Evolutionary conservation across 2,797 vertebrate species (phyloP), one percentile per base, ranked within the genome.

Genomic region (Orientallactaga sibirica): DNA sequence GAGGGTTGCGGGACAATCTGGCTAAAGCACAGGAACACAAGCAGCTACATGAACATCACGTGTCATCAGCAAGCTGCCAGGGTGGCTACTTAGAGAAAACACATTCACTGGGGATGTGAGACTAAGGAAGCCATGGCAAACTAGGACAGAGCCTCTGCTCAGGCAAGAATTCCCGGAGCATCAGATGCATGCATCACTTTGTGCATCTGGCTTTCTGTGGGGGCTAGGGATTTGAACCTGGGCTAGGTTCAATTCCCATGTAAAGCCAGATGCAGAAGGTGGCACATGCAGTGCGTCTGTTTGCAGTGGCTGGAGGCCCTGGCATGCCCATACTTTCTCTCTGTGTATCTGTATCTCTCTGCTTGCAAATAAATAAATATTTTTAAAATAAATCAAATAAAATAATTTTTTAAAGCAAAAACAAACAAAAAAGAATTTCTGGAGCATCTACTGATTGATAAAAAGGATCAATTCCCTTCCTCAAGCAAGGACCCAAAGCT

Each of bases 401-500:
- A 48, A 48, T 8, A 37, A 37, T 37, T 37, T 48, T 48, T 48
- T 48, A 48, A 48, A 48, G 48, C 48, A 48, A 48, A 48, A 48
- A 48, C 48, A 48, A 48, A 48, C 48, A 48, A 48, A 48, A 25
- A 67, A 24, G 27, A 89, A 84, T n/a, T 92, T 85, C 43, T 78
- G 68, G 86, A 87, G 70, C 68, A 67, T 2, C 48, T 33, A 66
- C 37, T 15, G 29, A 79, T 88, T 66, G 55, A 11, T 75, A 33
- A 67, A 75, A 85, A 78, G 33, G 55, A 82, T 33, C 3, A 0
- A 78, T 64, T 68, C 37, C 33, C 66, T 22, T 66, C 33, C 24
- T n/a, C 33, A 85, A n/a, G 29, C 70, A 68, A 84, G 81, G 77
- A 86, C 55, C 55, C 79, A 33, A 68, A 80, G 77, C 66, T 33